Evolutionary conservation across 23 tunicate genomes (phyloP), one percentile per base, ranked within the genome.

Genomic region (Oikopleura dioica): DNA sequence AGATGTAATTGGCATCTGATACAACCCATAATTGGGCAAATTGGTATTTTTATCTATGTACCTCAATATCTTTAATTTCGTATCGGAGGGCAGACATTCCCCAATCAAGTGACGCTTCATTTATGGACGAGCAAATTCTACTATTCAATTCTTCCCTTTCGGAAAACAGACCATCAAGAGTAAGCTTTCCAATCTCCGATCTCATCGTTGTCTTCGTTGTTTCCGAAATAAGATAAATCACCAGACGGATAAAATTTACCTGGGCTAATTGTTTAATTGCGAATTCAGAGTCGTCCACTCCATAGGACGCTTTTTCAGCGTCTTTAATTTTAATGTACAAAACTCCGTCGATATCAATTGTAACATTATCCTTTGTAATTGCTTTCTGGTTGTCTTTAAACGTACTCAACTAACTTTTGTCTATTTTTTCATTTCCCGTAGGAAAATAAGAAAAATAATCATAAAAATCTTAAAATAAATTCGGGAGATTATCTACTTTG

Each of bases 231-330:
- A 9, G 55, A 44, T 9, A 44, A 9, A 44, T 9, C 16, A 9
- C 55, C 55, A 44, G 21, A 44, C 16, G 55, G 55, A 9, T 44
- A 44, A 9, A 44, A 9, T 44, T 44, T 44, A 44, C 55, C 55
- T 91, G 97, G 1, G 97, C 97, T 36, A 91, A 87, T 78, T 85
- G 92, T 34, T 92, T 91, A 1, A 91, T 92, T 12, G 97, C 97
- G 76, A 85, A 85, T 76, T 91, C 97, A 0, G 97, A 87, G 68
- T 91, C 87, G 68, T 91, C 97, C 37, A 91, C 91, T 2, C 97
- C 97, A 79, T 91, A 91, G 68, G 87, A 82, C 9, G 97, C 80
- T 76, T 85, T 85, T 63, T 82, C 82, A 0, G 97, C 92, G 82
- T 91, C 94, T 75, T 87, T 92, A 77, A 91, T 92, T 37, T 82